Percentiles rank a stretch among this genome's conserved stretches.
Evolutionary conservation across 2,113 vertebrate species (phyloP).

Genomic region (Poeciliopsis occidentalis): DNA sequence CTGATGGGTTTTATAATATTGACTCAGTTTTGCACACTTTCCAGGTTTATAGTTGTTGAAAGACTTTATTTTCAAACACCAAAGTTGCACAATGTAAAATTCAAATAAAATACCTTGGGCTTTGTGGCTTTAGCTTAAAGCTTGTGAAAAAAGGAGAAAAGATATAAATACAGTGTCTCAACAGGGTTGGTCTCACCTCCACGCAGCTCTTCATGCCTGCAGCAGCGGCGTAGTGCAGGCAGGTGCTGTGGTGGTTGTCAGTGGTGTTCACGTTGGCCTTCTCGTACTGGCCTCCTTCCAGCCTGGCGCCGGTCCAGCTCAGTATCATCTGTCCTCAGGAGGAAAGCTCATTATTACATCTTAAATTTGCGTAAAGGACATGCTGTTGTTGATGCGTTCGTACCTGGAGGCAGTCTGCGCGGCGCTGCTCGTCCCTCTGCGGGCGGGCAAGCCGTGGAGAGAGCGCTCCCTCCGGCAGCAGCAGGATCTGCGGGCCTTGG

Average conservation of each 20-base stretch:
- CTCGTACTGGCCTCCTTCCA: conserved; percentile 76
- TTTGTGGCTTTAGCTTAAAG: too few relatives aligned
- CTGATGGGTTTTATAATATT: neutral
- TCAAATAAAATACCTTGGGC: too few relatives aligned
- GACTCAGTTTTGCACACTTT: neutral
- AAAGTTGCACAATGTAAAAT: too few relatives aligned
- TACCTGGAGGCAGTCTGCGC: conserved; percentile 74
- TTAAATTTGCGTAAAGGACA: neutral
- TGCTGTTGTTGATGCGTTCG: neutral
- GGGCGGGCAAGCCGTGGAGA: conserved; percentile 73
- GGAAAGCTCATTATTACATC: neutral
- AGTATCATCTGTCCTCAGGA: conserved; percentile 66
- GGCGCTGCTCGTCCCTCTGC: conserved; percentile 74
- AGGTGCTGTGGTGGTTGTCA: conserved; percentile 76
- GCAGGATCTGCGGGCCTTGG: conserved; percentile 74
- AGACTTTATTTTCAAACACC: too few relatives aligned
- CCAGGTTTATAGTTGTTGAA: too few relatives aligned
- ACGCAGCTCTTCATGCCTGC: conserved; percentile 78
- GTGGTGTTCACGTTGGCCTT: conserved; percentile 76
- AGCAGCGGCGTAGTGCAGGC: conserved; percentile 72
- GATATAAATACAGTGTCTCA: too few relatives aligned
- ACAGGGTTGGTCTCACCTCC: conserved; percentile 61
- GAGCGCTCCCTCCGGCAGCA: conserved; percentile 74
- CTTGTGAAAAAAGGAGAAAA: too few relatives aligned
- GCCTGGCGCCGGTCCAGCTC: conserved; percentile 75